Evolutionary conservation across 1,140 invertebrate species (phyloP), one percentile per base, ranked within the genome.

Genomic region (Hycleus phaleratus): DNA sequence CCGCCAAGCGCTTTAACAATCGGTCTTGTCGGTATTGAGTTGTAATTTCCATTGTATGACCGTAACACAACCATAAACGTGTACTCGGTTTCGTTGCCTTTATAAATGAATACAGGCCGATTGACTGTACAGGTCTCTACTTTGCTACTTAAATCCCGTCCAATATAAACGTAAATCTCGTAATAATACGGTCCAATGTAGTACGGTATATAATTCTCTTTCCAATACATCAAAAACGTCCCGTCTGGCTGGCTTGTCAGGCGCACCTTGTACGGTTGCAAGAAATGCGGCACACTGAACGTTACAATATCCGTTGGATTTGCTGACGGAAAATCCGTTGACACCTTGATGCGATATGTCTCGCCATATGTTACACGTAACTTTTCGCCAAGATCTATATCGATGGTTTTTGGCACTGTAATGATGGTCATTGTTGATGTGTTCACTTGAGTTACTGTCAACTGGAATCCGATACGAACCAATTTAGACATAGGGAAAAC

Each of bases 201-300:
- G 18, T 60, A 48, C 6, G 65, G 65, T 8, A 69, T 62, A 50
- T 51, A 67, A 0, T 65, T 65, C 40, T 69, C 65, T n/a, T 50
- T 46, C 67, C 67, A 69, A 50, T 67, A 69, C 43, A 69, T 61
- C 47, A 69, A 24, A 38, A 69, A 69, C 8, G 65, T 59, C 4
- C 53, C 59, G 18, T 61, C 63, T 40, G 58, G 58, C 38, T 67
- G 63, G 3, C 61, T 57, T 4, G 67, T 63, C 11, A 67, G 49
- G 44, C 58, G 54, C 24, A 69, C 58, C 47, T 65, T 65, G 38
- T 61, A 69, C 0, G 67, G 67, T 51, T 69, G 65, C 43, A 69
- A 54, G 49, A 59, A 59, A 48, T 60, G 46, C 2, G 67, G 67
- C 5, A 69, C 63, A 51, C 48, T 55, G 49, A 59, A 65, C 26